These are phyloP conservation scores for Stratiolaelaps scimitus DNA, from an alignment of 1,140 invertebrate genomes.

Conservation along the genomic window DNA sequence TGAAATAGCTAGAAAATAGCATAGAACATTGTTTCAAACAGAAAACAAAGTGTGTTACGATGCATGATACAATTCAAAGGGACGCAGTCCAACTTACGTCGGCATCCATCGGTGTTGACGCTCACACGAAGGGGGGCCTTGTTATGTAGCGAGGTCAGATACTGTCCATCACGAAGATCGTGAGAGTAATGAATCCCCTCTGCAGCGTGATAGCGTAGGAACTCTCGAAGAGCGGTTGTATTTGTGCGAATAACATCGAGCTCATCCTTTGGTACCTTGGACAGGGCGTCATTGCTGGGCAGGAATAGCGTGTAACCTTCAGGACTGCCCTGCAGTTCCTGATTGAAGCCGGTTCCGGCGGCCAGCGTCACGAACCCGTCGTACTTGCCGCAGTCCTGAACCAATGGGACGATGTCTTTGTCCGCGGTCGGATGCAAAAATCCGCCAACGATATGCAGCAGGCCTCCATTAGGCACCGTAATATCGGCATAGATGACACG, in stretches of 20 bases:
- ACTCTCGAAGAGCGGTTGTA: slow-evolving; percentile 37
- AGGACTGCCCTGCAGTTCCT: slow-evolving; percentile 33
- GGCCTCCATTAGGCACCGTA: slow-evolving; percentile 34
- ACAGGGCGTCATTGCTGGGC: slow-evolving; percentile 37
- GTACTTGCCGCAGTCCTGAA: slow-evolving; percentile 36
- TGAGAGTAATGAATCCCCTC: slow-evolving; percentile 36
- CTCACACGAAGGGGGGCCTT: slow-evolving; percentile 35
- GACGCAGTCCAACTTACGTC: slow-evolving; percentile 33
- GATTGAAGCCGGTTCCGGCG: slow-evolving; percentile 35
- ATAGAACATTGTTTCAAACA: background rate
- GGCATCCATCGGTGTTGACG: slow-evolving; percentile 37
- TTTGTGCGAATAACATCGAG: slow-evolving; percentile 36
- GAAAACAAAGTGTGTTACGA: background rate
- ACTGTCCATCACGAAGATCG: slow-evolving; percentile 37
- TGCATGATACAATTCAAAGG: background rate
- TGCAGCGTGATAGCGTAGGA: slow-evolving; percentile 37
- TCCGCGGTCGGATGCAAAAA: slow-evolving; percentile 36
- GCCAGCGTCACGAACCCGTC: slow-evolving; percentile 38
- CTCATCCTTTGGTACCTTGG: slow-evolving; percentile 37
- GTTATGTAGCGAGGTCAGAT: slow-evolving; percentile 36
- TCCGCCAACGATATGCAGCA: slow-evolving; percentile 37
- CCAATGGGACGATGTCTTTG: slow-evolving; percentile 35
- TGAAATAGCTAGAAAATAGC: too few relatives aligned
- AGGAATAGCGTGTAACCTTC: slow-evolving; percentile 38
- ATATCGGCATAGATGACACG: slow-evolving; percentile 35